Evolutionary conservation across 2,113 vertebrate species (phyloP).

Genomic region (Brachypodius melanocephalos): DNA sequence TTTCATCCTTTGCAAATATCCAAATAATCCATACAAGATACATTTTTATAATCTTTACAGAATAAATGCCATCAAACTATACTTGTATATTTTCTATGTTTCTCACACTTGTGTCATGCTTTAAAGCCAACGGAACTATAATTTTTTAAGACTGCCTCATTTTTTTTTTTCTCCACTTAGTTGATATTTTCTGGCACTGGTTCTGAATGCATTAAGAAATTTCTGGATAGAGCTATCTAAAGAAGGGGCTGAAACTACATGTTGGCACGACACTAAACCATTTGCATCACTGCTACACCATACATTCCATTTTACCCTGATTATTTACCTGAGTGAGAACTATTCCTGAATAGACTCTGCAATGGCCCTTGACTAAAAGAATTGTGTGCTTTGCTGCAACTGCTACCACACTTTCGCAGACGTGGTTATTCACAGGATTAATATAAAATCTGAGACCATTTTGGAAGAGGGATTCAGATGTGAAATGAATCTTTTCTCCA

Average conservation of each 20-base stretch:
- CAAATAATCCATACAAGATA: conserved; percentile 5
- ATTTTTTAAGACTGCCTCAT: not conserved
- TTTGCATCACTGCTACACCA: not conserved
- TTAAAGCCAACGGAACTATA: not conserved
- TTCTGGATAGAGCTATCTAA: not conserved
- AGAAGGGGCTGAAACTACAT: not conserved
- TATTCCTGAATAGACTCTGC: not conserved
- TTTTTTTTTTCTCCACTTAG: not conserved
- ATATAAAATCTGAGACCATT: not conserved
- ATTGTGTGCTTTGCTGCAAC: not conserved
- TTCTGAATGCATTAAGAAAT: not conserved
- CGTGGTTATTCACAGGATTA: not conserved
- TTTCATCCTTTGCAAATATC: not conserved
- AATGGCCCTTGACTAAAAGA: not conserved
- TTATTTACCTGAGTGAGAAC: not conserved
- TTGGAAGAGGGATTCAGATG: conserved; percentile 32
- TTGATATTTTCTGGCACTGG: not conserved
- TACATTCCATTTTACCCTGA: not conserved
- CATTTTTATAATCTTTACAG: not conserved
- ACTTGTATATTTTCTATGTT: not conserved
- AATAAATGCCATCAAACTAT: not conserved
- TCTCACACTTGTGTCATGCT: not conserved
- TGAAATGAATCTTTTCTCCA: conserved; percentile 46
- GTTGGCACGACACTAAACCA: not conserved
- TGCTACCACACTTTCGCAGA: not conserved